These are phyloP conservation scores for Cremastinae sp. DNA, from an alignment of 2,888 invertebrate species.

Conservation along the genomic window DNA sequence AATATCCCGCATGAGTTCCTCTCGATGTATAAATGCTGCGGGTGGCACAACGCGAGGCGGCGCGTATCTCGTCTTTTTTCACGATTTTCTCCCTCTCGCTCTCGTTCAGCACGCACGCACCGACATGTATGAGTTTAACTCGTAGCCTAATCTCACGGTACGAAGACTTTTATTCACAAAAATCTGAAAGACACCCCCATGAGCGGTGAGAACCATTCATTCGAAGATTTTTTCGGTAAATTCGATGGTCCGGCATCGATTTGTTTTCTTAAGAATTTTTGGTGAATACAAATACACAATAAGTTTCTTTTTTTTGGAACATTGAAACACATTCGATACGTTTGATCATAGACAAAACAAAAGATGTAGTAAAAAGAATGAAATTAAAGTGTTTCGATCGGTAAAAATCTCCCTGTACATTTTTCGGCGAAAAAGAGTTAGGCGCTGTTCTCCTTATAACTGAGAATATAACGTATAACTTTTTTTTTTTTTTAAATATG, in stretches of 20 bases:
- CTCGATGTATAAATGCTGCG: slow-evolving; percentile 55
- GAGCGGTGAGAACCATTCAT: slow-evolving; percentile 17
- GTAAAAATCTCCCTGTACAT: no score
- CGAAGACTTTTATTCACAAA: slow-evolving; percentile 47
- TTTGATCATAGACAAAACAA: no score
- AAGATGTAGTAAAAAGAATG: no score
- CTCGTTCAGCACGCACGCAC: slow-evolving; percentile 1
- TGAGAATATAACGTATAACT: no score
- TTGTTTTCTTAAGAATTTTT: slow-evolving; percentile 17
- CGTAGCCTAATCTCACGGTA: slow-evolving; percentile 57
- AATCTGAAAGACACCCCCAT: slow-evolving; percentile 60
- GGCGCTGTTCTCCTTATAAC: no score
- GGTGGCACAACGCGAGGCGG: slow-evolving; percentile 49
- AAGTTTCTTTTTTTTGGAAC: neutral
- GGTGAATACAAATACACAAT: no score
- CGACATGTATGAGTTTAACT: neutral
- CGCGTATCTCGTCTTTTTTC: neutral
- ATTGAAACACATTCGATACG: slow-evolving; percentile 17
- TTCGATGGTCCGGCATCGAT: slow-evolving; percentile 42
- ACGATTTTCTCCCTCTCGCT: slow-evolving; percentile 3
- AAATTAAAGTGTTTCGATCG: no score
- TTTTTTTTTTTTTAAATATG: no score
- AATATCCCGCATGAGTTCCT: slow-evolving; percentile 62
- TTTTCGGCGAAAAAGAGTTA: no score
- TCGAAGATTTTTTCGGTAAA: slow-evolving; percentile 29